A percentile compares a stretch with the other conserved stretches of the same genome.
Conservation (phyloP, 2,113 vertebrate species). For the Anser cygnoides region DNA sequence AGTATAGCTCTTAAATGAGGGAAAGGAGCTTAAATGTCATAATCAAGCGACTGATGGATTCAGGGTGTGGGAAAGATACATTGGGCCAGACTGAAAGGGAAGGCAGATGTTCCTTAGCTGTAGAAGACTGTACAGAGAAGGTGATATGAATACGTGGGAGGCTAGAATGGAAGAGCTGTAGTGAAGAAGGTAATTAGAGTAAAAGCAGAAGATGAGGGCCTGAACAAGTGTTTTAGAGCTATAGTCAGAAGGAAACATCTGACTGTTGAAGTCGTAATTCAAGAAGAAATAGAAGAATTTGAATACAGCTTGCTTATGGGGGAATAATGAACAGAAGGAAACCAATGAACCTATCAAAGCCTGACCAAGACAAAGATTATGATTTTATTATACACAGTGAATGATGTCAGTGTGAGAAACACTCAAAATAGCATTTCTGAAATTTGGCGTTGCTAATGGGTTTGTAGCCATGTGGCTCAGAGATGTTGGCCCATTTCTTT, state of each 20-base stretch:
- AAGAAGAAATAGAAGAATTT: conserved; percentile 1
- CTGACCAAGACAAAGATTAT: not conserved
- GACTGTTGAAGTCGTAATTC: not conserved
- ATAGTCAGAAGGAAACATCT: not conserved
- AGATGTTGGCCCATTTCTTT: not conserved
- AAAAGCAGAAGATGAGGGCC: not conserved
- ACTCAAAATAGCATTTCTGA: conserved; percentile 35
- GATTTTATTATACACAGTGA: not conserved
- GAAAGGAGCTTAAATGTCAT: not conserved
- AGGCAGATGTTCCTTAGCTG: not conserved
- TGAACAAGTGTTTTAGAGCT: not conserved
- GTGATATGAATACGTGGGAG: not conserved
- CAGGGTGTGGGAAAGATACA: not conserved
- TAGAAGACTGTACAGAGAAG: not conserved
- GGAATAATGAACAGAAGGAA: not conserved
- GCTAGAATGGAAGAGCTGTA: not conserved
- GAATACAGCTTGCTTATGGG: not conserved
- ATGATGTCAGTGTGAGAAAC: not conserved
- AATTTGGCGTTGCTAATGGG: conserved; percentile 21
- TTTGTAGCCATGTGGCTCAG: not conserved
- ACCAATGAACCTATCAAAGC: not conserved
- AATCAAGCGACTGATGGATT: not conserved
- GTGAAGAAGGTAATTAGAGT: not conserved
- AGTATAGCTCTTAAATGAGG: not conserved
- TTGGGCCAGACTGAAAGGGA: not conserved